These are phyloP conservation scores for Stichodactyla helianthus DNA, from an alignment of 64 coral and sea anemone genomes.

Conservation along the genomic window DNA sequence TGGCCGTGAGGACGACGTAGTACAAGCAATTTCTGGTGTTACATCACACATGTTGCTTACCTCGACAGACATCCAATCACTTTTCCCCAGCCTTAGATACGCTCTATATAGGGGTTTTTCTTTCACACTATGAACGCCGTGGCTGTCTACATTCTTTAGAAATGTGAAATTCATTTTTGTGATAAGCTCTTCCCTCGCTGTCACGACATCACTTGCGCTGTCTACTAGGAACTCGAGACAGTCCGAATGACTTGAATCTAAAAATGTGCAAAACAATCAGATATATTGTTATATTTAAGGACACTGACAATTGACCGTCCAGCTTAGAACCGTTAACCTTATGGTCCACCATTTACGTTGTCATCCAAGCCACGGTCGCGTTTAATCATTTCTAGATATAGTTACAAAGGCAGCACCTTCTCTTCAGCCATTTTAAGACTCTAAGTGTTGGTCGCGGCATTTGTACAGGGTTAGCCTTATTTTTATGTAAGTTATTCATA, in stretches of 20 bases:
- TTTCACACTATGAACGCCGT: constrained; percentile 37
- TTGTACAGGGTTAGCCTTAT: no score
- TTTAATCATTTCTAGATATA: no score
- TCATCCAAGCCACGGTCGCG: no score
- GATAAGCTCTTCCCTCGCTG: constrained; percentile 22
- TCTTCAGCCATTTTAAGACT: no score
- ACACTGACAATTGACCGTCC: no score
- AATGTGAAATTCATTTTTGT: constrained; percentile 17
- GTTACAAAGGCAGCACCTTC: no score
- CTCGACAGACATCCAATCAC: constrained; percentile 49
- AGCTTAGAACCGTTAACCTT: no score
- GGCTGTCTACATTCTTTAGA: constrained; percentile 24
- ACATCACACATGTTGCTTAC: constrained; percentile 6
- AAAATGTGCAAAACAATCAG: background rate
- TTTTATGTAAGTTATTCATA: no score
- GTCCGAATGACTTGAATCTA: constrained; percentile 26
- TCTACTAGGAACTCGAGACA: constrained; percentile 55
- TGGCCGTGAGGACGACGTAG: no score
- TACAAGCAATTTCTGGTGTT: no score
- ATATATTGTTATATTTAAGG: background rate
- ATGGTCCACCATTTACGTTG: no score
- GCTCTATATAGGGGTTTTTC: constrained; percentile 46
- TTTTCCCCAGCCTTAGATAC: constrained; percentile 34
- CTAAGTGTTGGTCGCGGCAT: no score
- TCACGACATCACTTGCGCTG: constrained; percentile 71